Percentiles rank a stretch among this genome's conserved stretches.
These are phyloP conservation scores for Sinocyclocheilus anshuiensis DNA, from an alignment of 2,113 vertebrate genomes.

Conservation along the genomic window DNA sequence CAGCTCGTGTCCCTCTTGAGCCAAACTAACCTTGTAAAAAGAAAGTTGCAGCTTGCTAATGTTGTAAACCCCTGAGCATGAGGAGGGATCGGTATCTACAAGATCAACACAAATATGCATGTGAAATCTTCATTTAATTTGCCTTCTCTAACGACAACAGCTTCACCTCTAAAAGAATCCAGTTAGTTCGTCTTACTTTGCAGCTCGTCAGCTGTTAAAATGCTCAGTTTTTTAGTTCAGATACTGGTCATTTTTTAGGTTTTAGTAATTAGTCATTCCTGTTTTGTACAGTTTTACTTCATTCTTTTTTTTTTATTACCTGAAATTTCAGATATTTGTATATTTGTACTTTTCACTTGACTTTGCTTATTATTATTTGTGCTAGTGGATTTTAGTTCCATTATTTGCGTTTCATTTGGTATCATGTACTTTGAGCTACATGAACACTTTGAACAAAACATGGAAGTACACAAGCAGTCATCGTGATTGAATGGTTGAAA, in stretches of 20 bases:
- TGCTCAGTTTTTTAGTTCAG: neutral
- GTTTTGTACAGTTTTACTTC: neutral
- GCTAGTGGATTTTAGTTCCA: neutral
- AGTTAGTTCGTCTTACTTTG: neutral
- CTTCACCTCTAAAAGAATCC: neutral
- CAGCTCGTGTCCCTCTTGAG: neutral
- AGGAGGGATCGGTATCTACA: neutral
- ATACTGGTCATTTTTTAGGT: neutral
- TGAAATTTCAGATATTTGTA: neutral
- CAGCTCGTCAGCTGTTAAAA: neutral
- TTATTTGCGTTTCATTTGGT: neutral
- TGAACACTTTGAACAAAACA: neutral
- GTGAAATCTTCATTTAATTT: neutral
- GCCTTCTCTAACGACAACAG: neutral
- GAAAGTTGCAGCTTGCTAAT: neutral
- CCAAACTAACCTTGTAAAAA: neutral
- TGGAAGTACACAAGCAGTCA: too few relatives aligned
- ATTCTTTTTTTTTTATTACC: neutral
- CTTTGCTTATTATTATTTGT: neutral
- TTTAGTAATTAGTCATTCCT: neutral
- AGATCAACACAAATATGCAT: slow-evolving; percentile 25
- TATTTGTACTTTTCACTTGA: neutral
- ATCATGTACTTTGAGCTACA: neutral
- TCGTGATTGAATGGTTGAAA: too few relatives aligned
- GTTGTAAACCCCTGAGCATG: neutral